Conservation (phyloP, 1,140 invertebrate genomes). For the Zaprionus davidi region DNA sequence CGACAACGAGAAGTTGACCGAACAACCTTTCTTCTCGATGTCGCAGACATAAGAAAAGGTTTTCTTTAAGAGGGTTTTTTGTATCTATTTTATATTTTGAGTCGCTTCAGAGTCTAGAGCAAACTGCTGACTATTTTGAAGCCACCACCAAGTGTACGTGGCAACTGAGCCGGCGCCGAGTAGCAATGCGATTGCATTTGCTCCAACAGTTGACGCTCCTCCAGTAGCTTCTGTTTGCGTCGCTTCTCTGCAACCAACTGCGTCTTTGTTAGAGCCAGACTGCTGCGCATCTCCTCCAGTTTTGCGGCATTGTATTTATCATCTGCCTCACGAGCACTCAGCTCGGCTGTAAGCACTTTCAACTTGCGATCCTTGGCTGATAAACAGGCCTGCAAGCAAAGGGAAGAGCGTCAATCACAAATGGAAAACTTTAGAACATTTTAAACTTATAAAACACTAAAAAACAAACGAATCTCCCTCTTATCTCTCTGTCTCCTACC, state of each 20-base stretch:
- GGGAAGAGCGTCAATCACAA: not conserved
- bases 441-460: conserved; percentile 2
- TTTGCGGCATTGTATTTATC: conserved; percentile 62
- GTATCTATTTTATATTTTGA: not conserved
- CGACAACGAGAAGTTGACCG: not conserved
- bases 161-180: conserved; percentile 71
- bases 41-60: not conserved
- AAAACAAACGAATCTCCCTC: not conserved
- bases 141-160: conserved; percentile 70
- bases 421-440: conserved; percentile 18
- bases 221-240: conserved; percentile 78
- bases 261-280: conserved; percentile 65
- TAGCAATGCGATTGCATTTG: conserved; percentile 79
- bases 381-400: conserved; percentile 51
- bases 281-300: conserved; percentile 67
- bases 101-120: conserved; percentile 30
- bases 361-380: conserved; percentile 77
- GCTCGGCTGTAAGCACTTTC: conserved; percentile 75
- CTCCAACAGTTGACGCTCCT: conserved; percentile 69
- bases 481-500: conserved; percentile 11
- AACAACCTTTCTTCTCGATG: not conserved
- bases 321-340: conserved; percentile 66
- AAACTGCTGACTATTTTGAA: conserved; percentile 71
- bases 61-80: not conserved
- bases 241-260: conserved; percentile 78